phyloP scores from a whole-genome alignment of 2,797 vertebrate species.

The Cyclopterus lumpus region DNA sequence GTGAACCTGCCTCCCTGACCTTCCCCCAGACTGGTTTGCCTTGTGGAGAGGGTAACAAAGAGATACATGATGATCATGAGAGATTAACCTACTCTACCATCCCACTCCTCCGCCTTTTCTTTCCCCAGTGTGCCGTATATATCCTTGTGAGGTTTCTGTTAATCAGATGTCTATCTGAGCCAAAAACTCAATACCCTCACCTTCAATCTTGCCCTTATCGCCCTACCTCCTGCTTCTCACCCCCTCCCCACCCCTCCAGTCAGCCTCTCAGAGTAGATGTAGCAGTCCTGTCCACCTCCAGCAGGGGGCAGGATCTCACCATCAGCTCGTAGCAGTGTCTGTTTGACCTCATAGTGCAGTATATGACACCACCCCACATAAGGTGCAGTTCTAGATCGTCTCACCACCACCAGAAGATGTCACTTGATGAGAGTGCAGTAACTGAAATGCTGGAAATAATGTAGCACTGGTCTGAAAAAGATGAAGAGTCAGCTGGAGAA shows the following conservation, averaged over 20 bases:
- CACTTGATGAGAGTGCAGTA: constrained; percentile 58
- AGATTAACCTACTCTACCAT: constrained; percentile 41
- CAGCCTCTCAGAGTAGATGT: constrained; percentile 78
- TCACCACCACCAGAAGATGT: constrained; percentile 63
- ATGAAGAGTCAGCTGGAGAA: constrained; percentile 39
- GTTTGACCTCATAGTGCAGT: constrained; percentile 58
- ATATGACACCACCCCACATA: constrained; percentile 45
- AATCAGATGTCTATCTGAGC: constrained; percentile 47
- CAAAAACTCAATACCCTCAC: constrained; percentile 30
- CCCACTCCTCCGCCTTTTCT: constrained; percentile 45
- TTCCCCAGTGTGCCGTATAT: constrained; percentile 39
- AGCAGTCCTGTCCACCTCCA: constrained; percentile 75
- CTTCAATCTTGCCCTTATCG: constrained; percentile 11
- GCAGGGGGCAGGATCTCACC: constrained; percentile 60
- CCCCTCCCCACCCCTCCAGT: constrained; percentile 21
- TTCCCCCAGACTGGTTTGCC: constrained; percentile 44
- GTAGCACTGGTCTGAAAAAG: constrained; percentile 71
- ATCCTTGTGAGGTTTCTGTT: constrained; percentile 49
- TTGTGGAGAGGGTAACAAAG: constrained; percentile 42
- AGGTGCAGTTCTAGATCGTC: constrained; percentile 59
- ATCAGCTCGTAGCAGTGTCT: constrained; percentile 59
- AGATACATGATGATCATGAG: constrained; percentile 28
- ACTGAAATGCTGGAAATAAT: constrained; percentile 62
- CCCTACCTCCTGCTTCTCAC: constrained; percentile 30
- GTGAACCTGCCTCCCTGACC: constrained; percentile 25